A percentile compares a stretch with the other conserved stretches of the same genome.
These are phyloP conservation scores for Chiloscyllium plagiosum DNA, from an alignment of 2,113 vertebrate species.

Conservation along the genomic window DNA sequence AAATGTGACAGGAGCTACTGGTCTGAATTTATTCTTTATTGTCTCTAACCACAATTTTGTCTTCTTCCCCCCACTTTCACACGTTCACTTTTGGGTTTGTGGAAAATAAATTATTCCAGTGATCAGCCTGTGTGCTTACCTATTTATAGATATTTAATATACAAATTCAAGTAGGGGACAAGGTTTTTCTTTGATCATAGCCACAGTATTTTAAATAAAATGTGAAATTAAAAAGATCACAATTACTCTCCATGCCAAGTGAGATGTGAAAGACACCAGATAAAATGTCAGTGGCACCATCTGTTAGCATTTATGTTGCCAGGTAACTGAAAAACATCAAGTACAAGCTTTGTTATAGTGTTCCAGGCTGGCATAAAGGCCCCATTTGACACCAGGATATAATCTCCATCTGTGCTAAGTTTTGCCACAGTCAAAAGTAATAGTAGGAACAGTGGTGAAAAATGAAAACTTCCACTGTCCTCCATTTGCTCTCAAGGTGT, in stretches of 20 bases:
- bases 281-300: constrained; percentile 13
- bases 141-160: background rate
- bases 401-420: background rate
- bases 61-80: background rate
- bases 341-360: background rate
- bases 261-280: background rate
- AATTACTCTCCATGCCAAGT: background rate
- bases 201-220: background rate
- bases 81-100: background rate
- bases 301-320: constrained; percentile 6
- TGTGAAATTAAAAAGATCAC: background rate
- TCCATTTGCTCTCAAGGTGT: background rate
- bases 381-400: background rate
- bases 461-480: background rate
- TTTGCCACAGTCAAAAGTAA: background rate
- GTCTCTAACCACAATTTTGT: background rate
- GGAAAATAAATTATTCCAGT: background rate
- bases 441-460: background rate
- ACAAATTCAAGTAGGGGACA: background rate
- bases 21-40: background rate
- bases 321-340: background rate
- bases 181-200: background rate
- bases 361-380: background rate
- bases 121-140: background rate
- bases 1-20: background rate